Evolutionary conservation across 2,113 vertebrate species (phyloP).

Genomic region (Elachura formosa): DNA sequence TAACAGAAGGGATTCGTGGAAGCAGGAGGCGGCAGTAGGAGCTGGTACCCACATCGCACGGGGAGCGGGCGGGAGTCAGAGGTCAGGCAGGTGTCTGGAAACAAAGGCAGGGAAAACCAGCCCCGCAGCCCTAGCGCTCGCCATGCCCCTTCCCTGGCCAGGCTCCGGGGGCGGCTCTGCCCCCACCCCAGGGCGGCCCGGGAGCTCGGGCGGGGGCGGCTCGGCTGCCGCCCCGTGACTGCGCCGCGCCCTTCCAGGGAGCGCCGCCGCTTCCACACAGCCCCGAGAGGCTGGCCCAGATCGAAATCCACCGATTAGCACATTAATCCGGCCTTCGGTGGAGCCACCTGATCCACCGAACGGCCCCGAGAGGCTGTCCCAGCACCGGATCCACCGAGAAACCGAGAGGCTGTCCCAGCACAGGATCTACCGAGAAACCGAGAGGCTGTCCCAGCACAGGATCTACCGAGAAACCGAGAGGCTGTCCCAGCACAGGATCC

Average conservation of each 20-base stretch:
- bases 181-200: neutral
- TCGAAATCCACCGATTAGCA: accelerated
- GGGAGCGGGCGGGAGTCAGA: accelerated
- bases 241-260: neutral
- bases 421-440: too few species aligned
- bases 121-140: accelerated
- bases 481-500: accelerated
- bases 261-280: too few species aligned
- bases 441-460: neutral
- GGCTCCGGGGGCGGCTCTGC: neutral
- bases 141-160: accelerated
- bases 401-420: neutral
- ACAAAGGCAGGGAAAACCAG: accelerated
- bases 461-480: too few species aligned
- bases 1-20: accelerated
- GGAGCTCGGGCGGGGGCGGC: neutral
- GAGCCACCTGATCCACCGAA: too few species aligned
- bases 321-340: too few species aligned
- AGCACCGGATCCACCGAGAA: neutral
- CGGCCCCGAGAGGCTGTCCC: neutral
- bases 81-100: accelerated
- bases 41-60: accelerated
- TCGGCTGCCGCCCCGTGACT: neutral
- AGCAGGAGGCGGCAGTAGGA: too few species aligned
- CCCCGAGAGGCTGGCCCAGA: neutral